Percentiles rank a stretch among this genome's conserved stretches.
phyloP scores from a whole-genome alignment of 2,797 vertebrate genomes.

The Picus viridis region DNA sequence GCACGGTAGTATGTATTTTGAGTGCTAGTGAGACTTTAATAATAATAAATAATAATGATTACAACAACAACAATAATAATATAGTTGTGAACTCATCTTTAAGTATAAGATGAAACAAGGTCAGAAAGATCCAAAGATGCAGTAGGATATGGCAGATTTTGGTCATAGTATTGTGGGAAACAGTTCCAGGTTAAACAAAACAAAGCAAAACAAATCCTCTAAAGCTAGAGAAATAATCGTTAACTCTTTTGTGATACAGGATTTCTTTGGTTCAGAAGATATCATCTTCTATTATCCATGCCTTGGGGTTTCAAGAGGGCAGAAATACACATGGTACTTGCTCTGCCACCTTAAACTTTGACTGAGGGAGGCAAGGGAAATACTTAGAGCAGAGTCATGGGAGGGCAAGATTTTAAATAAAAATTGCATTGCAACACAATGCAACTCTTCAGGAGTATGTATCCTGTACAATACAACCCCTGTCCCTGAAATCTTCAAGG shows the following conservation, averaged over 20 bases:
- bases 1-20: not conserved
- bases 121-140: not conserved
- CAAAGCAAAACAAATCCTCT: slow-evolving; percentile 44
- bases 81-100: not conserved
- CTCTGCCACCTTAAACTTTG: slow-evolving; percentile 76
- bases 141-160: slow-evolving; percentile 26
- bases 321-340: slow-evolving; percentile 48
- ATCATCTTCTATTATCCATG: slow-evolving; percentile 18
- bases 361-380: slow-evolving; percentile 68
- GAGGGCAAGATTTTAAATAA: slow-evolving; percentile 74
- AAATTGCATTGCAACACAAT: slow-evolving; percentile 69
- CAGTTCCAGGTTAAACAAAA: slow-evolving; percentile 44
- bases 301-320: slow-evolving; percentile 49
- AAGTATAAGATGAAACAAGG: not conserved
- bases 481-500: slow-evolving; percentile 80
- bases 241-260: slow-evolving; percentile 64
- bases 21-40: not conserved
- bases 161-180: slow-evolving; percentile 41
- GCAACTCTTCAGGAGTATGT: slow-evolving; percentile 74
- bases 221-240: slow-evolving; percentile 66
- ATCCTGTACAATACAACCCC: slow-evolving; percentile 74
- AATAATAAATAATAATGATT: not conserved
- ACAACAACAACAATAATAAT: not conserved
- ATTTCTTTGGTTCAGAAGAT: slow-evolving; percentile 68
- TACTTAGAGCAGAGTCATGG: slow-evolving; percentile 63